Percentiles rank a stretch among this genome's conserved stretches.
Evolutionary conservation across 2,113 vertebrate genomes (phyloP).

Genomic region (Vulpes lagopus): DNA sequence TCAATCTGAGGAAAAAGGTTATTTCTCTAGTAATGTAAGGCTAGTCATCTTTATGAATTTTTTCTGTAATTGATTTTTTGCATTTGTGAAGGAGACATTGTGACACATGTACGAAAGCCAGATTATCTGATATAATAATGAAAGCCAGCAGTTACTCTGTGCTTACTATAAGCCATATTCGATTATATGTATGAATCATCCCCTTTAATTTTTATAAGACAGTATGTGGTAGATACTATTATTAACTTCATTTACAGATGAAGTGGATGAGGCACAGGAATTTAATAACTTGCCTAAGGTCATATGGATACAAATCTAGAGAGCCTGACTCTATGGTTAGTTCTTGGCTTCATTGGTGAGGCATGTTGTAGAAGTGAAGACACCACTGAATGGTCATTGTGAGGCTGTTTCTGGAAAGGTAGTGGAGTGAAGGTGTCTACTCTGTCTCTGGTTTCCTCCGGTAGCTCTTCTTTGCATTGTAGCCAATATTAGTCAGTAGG

Average conservation of each 20-base stretch:
- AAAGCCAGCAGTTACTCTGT: neutral
- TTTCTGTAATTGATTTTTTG: neutral
- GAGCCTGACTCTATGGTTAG: neutral
- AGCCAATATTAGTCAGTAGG: neutral
- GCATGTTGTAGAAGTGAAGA: neutral
- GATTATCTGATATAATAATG: neutral
- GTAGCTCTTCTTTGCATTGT: neutral
- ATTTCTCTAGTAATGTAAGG: neutral
- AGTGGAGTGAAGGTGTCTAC: too few relatives aligned
- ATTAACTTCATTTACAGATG: neutral
- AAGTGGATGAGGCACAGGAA: neutral
- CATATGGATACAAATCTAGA: neutral
- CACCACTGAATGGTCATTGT: fast-evolving
- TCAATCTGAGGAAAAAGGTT: neutral
- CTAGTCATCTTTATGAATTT: neutral
- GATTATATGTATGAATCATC: neutral
- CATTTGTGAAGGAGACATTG: neutral
- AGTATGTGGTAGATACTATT: neutral
- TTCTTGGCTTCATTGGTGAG: neutral
- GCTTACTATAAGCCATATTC: neutral
- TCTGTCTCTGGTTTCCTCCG: neutral
- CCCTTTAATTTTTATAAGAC: neutral
- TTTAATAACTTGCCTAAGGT: neutral
- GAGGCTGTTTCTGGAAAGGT: neutral
- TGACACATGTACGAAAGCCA: neutral